Evolutionary conservation across 2,888 invertebrate species (phyloP), one percentile per base, ranked within the genome.

Genomic region (Clitarchus hookeri): DNA sequence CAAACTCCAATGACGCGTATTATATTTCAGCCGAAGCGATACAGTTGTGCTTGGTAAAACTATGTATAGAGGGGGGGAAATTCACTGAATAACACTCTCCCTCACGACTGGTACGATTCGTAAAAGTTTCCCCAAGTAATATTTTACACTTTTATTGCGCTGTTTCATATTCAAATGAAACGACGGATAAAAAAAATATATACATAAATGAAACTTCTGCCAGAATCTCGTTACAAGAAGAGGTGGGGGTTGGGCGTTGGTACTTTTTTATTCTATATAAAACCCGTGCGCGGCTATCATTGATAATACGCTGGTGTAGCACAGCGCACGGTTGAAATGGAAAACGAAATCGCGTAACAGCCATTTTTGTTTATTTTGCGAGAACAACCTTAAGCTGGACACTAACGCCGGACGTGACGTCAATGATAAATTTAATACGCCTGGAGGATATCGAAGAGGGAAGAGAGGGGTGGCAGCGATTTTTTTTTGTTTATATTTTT

Each of bases 71-170:
- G 36, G 36, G 65, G 6, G 16, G n/a, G 16, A n/a, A 65, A 65
- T 11, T 65, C 65, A 65, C n/a, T 65, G n/a, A n/a, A 65, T 23
- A 65, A 65, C 65, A 65, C 65, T 65, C 65, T 19, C 65, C n/a
- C 65, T 65, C 65, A 23, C 16, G n/a, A 19, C 65, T 65, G 65
- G 6, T n/a, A 65, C 65, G 65, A 19, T 65, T 65, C 16, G 65
- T 65, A 65, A 19, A 65, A 65, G 23, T 65, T 65, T 65, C 16
- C 65, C 65, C 48, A 48, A 65, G n/a, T 65, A 65, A 65, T 65
- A 65, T 65, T 65, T 65, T 65, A 65, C 65, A 65, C 65, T 65
- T 65, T 65, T 65, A 65, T 65, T 65, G 65, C 65, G 65, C 23
- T 65, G 65, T 65, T 65, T 19, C 65, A 65, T 65, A 65, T 65